These are phyloP conservation scores for Hetaerina titia DNA, from an alignment of 2,888 invertebrate genomes.

Conservation along the genomic window DNA sequence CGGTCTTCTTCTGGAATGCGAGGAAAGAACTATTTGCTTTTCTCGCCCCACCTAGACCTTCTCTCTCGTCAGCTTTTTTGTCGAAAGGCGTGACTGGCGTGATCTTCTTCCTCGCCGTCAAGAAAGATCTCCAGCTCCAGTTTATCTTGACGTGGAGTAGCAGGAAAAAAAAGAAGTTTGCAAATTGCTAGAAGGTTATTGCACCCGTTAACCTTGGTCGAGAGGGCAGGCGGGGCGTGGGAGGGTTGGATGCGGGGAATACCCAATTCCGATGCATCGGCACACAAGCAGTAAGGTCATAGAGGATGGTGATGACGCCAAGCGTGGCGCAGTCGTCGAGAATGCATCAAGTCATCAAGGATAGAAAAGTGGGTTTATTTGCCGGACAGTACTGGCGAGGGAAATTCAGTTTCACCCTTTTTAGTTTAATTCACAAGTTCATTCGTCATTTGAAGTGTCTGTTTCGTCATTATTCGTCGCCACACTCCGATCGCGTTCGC, in stretches of 20 bases:
- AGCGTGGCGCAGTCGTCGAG: too few species aligned
- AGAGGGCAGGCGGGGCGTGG: not conserved
- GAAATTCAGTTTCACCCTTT: too few species aligned
- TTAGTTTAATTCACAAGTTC: too few species aligned
- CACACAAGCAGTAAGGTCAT: not conserved
- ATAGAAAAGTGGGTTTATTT: too few species aligned
- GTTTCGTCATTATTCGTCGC: too few species aligned
- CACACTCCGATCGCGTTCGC: too few species aligned
- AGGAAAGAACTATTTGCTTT: not conserved
- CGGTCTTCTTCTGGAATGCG: not conserved
- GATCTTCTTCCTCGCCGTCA: not conserved
- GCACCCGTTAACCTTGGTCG: not conserved
- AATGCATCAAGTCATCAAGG: too few species aligned
- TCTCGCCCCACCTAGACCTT: too few species aligned
- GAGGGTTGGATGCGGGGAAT: too few species aligned
- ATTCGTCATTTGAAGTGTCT: too few species aligned
- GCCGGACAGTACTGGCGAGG: too few species aligned
- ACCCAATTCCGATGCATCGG: not conserved
- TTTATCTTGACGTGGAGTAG: not conserved
- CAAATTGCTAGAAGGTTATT: not conserved
- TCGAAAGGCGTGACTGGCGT: not conserved
- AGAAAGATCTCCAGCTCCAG: not conserved
- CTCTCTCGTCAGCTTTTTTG: not conserved
- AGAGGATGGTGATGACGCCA: too few species aligned
- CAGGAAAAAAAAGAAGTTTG: not conserved